phyloP scores from a whole-genome alignment of 2,888 invertebrate species.

The Dugesia japonica region DNA sequence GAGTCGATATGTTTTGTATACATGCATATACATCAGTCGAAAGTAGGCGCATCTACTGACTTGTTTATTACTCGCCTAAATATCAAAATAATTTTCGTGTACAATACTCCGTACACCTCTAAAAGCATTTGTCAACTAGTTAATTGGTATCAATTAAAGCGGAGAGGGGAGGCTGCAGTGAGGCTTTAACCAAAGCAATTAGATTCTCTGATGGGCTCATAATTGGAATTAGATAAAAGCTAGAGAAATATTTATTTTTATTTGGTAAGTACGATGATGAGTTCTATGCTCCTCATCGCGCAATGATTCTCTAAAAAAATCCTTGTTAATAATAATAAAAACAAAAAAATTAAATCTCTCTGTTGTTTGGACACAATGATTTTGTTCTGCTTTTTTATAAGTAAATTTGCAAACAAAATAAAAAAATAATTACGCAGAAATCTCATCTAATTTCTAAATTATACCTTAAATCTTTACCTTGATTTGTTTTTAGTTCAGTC shows the following conservation, averaged over 20 bases:
- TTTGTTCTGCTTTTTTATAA: neutral
- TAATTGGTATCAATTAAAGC: conserved; percentile 20
- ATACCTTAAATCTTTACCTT: conserved; percentile 1
- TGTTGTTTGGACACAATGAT: neutral
- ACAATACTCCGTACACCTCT: conserved; percentile 20
- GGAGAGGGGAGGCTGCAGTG: conserved; percentile 6
- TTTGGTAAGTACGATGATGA: conserved; percentile 16
- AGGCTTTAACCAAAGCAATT: conserved; percentile 16
- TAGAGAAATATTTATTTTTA: conserved; percentile 14
- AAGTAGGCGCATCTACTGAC: conserved; percentile 7
- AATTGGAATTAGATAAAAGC: conserved; percentile 20
- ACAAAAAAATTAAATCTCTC: neutral
- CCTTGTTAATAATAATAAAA: neutral
- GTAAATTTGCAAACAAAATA: neutral
- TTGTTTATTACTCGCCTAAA: conserved; percentile 20
- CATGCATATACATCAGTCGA: neutral
- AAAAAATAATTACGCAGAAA: neutral
- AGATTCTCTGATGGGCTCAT: conserved; percentile 20
- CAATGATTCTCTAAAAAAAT: conserved; percentile 10
- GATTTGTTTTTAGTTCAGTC: neutral
- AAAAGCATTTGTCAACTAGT: conserved; percentile 20
- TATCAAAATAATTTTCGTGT: conserved; percentile 17
- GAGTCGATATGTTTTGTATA: neutral
- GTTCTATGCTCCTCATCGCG: conserved; percentile 20
- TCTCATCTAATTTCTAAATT: conserved; percentile 1